Percentiles rank a stretch among this genome's conserved stretches.
phyloP scores from a whole-genome alignment of 2,797 vertebrate genomes.

The Acridotheres tristis region DNA sequence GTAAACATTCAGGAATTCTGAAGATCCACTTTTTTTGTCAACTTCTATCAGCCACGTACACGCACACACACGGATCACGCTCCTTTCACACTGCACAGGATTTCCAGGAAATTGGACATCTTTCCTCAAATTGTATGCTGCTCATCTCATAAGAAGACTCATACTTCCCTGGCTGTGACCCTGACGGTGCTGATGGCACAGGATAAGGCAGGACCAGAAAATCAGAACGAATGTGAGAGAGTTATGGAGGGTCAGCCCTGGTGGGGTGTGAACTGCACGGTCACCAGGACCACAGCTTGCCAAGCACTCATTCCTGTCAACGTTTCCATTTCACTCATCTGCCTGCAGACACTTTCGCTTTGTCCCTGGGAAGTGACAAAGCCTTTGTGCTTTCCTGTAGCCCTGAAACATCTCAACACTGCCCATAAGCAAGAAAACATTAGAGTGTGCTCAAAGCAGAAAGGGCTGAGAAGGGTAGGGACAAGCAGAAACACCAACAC shows the following conservation, averaged over 20 bases:
- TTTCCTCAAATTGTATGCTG: constrained; percentile 7
- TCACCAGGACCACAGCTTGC: not conserved
- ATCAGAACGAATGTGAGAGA: not conserved
- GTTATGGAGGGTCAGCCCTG: not conserved
- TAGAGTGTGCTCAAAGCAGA: not conserved
- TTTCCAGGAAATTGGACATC: constrained; percentile 14
- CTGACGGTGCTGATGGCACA: accelerated
- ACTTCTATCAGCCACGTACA: not conserved
- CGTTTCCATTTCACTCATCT: accelerated
- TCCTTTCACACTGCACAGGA: not conserved
- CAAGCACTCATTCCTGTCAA: not conserved
- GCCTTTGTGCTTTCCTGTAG: not conserved
- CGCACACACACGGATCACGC: not conserved
- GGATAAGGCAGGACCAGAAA: not conserved
- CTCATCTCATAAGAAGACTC: not conserved
- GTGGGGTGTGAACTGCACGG: not conserved
- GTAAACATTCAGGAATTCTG: not conserved
- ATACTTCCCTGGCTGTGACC: not conserved
- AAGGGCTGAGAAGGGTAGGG: not conserved
- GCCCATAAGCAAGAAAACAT: not conserved
- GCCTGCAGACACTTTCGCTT: not conserved
- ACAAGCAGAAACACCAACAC: not conserved
- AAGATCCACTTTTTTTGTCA: not conserved
- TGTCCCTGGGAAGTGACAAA: not conserved
- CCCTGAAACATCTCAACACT: not conserved